phyloP scores from a whole-genome alignment of 1,140 invertebrate genomes.

The Bombus haemorrhoidalis region DNA sequence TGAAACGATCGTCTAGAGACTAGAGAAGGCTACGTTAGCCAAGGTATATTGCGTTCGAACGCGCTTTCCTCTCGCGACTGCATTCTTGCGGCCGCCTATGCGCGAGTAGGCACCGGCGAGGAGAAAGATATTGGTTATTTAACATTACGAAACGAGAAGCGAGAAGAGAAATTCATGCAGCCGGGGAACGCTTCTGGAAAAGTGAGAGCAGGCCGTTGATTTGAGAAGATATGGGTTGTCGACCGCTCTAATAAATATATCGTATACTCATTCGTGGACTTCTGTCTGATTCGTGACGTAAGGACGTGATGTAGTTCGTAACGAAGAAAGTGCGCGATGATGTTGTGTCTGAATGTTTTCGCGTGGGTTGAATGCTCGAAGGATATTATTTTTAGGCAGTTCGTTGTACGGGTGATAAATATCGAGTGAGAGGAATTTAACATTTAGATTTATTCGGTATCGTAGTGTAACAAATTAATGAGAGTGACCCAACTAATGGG shows the following conservation, averaged over 20 bases:
- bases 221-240: slow-evolving; percentile 51
- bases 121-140: slow-evolving; percentile 51
- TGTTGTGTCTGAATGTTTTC: too few relatives aligned
- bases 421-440: too few relatives aligned
- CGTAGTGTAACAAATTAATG: too few relatives aligned
- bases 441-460: too few relatives aligned
- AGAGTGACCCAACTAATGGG: too few relatives aligned
- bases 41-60: not conserved
- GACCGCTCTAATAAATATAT: slow-evolving; percentile 58
- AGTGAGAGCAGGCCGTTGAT: slow-evolving; percentile 46
- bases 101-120: not conserved
- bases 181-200: not conserved
- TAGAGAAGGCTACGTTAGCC: not conserved
- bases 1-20: not conserved
- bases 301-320: slow-evolving; percentile 35
- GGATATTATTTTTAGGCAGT: too few relatives aligned
- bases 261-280: slow-evolving; percentile 9
- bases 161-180: slow-evolving; percentile 52
- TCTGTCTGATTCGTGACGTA: slow-evolving; percentile 34
- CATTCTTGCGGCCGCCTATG: slow-evolving; percentile 30
- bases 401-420: too few relatives aligned
- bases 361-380: too few relatives aligned
- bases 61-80: slow-evolving; percentile 40
- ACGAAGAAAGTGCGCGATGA: slow-evolving; percentile 22
- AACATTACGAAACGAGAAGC: slow-evolving; percentile 40